These are phyloP conservation scores for Clangula hyemalis DNA, from an alignment of 2,797 vertebrate genomes.

Conservation along the genomic window DNA sequence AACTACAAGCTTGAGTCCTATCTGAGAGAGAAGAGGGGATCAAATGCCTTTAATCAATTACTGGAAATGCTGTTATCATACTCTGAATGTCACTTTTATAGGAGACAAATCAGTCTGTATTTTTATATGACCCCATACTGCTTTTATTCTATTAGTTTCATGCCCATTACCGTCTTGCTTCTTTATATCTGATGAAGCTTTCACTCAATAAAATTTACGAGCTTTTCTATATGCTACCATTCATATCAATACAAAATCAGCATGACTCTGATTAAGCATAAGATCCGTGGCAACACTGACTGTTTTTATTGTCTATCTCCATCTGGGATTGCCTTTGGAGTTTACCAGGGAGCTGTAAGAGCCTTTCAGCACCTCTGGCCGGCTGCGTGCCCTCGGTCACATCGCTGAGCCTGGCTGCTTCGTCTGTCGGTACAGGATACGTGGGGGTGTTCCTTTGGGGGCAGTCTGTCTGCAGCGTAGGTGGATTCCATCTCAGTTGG, in stretches of 20 bases:
- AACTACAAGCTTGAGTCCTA: not conserved
- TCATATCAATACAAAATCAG: not conserved
- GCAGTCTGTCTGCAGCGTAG: not conserved
- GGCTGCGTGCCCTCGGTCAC: not conserved
- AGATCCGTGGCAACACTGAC: not conserved
- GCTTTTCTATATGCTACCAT: not conserved
- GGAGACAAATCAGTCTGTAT: not conserved
- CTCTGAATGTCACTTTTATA: not conserved
- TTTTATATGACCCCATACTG: slow-evolving; percentile 12
- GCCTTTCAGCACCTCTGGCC: not conserved
- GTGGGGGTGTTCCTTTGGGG: not conserved
- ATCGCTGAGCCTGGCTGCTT: not conserved
- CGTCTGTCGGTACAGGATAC: not conserved
- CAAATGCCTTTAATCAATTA: not conserved
- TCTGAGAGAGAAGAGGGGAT: not conserved
- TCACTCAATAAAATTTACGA: not conserved
- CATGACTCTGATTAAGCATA: not conserved
- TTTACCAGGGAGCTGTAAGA: not conserved
- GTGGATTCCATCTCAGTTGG: not conserved
- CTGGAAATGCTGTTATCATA: not conserved
- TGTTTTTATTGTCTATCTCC: not conserved
- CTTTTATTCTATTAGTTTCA: slow-evolving; percentile 7
- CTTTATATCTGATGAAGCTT: not conserved
- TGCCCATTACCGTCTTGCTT: not conserved
- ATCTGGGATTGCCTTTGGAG: not conserved